Percentiles rank a stretch among this genome's conserved stretches.
phyloP scores from a whole-genome alignment of 2,888 invertebrate genomes.

The Hedychridium roseum region DNA sequence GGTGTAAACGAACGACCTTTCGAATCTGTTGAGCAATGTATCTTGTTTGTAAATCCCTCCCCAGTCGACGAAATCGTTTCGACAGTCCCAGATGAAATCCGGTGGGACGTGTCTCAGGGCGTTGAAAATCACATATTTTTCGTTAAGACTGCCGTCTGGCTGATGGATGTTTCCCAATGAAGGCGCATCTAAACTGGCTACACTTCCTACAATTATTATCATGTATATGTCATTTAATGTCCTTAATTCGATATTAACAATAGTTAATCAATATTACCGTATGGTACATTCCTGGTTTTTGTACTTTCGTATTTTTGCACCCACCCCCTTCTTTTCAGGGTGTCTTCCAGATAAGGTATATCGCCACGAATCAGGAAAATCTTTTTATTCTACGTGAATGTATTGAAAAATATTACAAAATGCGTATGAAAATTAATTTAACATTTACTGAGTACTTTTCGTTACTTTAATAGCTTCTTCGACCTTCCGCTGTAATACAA shows the following conservation, averaged over 20 bases:
- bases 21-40: slow-evolving; percentile 50
- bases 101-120: slow-evolving; percentile 44
- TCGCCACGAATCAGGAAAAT: slow-evolving; percentile 56
- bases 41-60: slow-evolving; percentile 42
- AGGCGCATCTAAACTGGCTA: slow-evolving; percentile 42
- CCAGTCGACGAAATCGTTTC: slow-evolving; percentile 57
- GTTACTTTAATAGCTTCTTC: slow-evolving; percentile 23
- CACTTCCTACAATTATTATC: slow-evolving; percentile 35
- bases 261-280: slow-evolving; percentile 40
- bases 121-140: slow-evolving; percentile 47
- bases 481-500: slow-evolving; percentile 12
- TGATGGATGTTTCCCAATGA: slow-evolving; percentile 48
- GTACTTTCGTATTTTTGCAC: slow-evolving; percentile 55
- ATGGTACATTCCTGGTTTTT: slow-evolving; percentile 53
- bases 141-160: slow-evolving; percentile 48
- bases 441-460: neutral
- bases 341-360: slow-evolving; percentile 51
- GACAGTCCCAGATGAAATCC: slow-evolving; percentile 56
- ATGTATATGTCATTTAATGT: too few relatives aligned
- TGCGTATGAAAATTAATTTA: neutral
- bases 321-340: slow-evolving; percentile 54
- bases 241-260: too few relatives aligned
- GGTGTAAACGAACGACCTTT: slow-evolving; percentile 51
- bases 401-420: neutral
- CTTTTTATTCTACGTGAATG: slow-evolving; percentile 43